phyloP scores from a whole-genome alignment of 2,113 vertebrate species.

The Vicugna pacos region DNA sequence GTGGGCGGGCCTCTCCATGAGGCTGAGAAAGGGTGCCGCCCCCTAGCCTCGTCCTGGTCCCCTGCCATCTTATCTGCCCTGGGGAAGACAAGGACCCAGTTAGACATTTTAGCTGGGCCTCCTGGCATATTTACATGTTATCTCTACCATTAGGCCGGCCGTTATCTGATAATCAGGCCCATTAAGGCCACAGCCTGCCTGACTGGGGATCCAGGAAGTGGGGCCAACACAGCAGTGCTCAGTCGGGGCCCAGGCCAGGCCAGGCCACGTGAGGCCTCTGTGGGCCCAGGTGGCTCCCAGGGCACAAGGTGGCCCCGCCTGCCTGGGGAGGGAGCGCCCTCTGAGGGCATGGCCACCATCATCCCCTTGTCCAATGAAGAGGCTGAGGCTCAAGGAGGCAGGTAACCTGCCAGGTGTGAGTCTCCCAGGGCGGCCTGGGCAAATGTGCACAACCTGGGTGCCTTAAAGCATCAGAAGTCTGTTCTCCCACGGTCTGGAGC shows the following conservation, averaged over 20 bases:
- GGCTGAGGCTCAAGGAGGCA: not conserved
- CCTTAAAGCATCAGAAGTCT: accelerated
- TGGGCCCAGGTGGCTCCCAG: not conserved
- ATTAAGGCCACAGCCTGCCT: slow-evolving; percentile 86
- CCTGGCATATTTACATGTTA: slow-evolving; percentile 87
- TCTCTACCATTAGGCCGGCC: slow-evolving; percentile 88
- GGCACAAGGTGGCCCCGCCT: not conserved
- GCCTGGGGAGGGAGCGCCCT: not conserved
- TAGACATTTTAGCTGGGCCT: slow-evolving; percentile 85
- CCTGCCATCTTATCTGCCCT: slow-evolving; percentile 88
- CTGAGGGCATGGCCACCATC: not conserved
- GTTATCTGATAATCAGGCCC: slow-evolving; percentile 88
- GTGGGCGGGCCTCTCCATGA: not conserved
- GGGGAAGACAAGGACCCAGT: slow-evolving; percentile 87
- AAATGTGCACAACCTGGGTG: not conserved
- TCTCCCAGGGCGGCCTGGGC: not conserved
- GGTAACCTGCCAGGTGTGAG: not conserved
- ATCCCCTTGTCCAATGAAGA: not conserved
- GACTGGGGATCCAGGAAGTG: slow-evolving; percentile 82
- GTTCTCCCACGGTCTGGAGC: not conserved
- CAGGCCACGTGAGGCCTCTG: slow-evolving; percentile 59
- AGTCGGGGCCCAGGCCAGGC: slow-evolving; percentile 17
- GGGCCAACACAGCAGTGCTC: slow-evolving; percentile 47
- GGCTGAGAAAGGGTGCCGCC: slow-evolving; percentile 34
- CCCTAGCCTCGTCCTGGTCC: slow-evolving; percentile 79